Evolutionary conservation across 37 sponge, comb jelly and placozoan species (phyloP).

Genomic region (Ephydatia muelleri): DNA sequence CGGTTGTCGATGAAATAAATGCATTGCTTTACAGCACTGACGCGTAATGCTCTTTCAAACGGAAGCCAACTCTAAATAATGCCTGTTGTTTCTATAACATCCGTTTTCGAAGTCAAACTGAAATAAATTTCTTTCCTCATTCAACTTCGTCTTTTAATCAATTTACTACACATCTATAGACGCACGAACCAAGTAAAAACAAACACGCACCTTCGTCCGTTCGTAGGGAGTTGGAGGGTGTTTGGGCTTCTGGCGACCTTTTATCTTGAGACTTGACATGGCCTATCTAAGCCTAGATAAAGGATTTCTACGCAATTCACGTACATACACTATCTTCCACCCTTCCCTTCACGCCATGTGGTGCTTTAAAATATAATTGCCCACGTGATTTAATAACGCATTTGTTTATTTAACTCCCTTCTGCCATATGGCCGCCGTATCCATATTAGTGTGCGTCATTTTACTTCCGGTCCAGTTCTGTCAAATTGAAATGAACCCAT

Average conservation of each 20-base stretch:
- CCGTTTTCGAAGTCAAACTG: neutral
- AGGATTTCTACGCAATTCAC: neutral
- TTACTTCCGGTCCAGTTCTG: no score
- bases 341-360: neutral
- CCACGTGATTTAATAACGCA: neutral
- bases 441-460: no score
- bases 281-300: neutral
- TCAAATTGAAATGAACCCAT: no score
- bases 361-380: neutral
- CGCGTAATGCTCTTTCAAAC: neutral
- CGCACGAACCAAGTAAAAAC: neutral
- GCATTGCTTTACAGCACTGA: neutral
- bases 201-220: constrained; percentile 22
- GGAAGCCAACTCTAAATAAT: neutral
- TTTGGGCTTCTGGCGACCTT: constrained; percentile 18
- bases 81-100: neutral
- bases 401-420: no score
- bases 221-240: constrained; percentile 52
- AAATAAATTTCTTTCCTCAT: neutral
- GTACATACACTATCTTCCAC: neutral
- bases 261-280: constrained; percentile 15
- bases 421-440: no score
- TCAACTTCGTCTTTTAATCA: neutral
- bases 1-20: neutral
- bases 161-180: neutral